These are phyloP conservation scores for Vombatus ursinus DNA, from an alignment of 2,113 vertebrate genomes.

Conservation along the genomic window DNA sequence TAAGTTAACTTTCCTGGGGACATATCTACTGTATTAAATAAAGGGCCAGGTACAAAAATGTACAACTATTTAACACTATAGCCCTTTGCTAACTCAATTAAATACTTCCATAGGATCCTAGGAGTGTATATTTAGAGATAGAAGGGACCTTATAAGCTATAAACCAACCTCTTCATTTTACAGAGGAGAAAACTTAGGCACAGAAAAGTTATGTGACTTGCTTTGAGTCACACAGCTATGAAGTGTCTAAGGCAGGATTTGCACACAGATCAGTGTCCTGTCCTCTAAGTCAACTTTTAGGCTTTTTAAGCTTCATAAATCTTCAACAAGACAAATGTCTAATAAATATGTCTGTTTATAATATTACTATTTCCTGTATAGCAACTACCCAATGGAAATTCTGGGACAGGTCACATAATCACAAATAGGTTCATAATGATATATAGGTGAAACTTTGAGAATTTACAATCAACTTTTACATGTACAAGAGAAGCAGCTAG, in stretches of 20 bases:
- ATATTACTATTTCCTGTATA: background rate
- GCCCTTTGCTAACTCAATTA: background rate
- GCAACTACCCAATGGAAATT: background rate
- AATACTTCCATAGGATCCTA: background rate
- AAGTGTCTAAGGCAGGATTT: background rate
- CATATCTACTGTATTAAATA: background rate
- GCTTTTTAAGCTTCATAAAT: conserved; percentile 32
- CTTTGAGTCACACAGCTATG: background rate
- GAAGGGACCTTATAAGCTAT: background rate
- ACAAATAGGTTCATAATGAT: conserved; percentile 33
- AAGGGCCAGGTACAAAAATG: background rate
- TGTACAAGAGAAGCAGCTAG: background rate
- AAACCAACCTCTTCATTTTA: background rate
- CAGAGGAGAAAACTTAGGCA: background rate
- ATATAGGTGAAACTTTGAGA: background rate
- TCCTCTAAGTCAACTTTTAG: background rate
- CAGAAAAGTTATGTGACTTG: background rate
- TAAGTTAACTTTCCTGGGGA: background rate
- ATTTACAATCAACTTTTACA: background rate
- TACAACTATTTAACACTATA: background rate
- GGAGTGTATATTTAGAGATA: background rate
- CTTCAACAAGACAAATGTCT: conserved; percentile 4
- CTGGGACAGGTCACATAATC: conserved; percentile 10
- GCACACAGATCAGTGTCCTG: background rate
- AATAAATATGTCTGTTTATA: conserved; percentile 11